Percentiles rank a stretch among this genome's conserved stretches.
These are phyloP conservation scores for Stichopus chloronotus DNA, from an alignment of 35 echinoderm and acorn worm species.

Conservation along the genomic window DNA sequence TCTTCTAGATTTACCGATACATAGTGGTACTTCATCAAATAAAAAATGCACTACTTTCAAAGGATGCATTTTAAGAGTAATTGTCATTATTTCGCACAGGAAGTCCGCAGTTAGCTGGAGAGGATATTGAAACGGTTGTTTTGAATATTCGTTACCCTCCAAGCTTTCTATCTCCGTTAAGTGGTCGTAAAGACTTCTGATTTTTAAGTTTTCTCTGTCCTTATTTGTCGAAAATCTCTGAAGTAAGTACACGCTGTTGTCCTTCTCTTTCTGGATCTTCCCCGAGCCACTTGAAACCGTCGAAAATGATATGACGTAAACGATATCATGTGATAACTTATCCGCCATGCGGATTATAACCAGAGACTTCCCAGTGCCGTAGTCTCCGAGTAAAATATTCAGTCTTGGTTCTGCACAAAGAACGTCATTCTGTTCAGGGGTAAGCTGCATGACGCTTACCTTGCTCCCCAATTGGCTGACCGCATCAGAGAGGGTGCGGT, in stretches of 20 bases:
- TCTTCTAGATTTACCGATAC: neutral
- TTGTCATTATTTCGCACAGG: neutral
- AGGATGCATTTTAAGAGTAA: neutral
- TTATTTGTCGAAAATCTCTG: neutral
- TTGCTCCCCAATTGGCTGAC: constrained; percentile 12
- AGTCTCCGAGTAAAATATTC: constrained; percentile 39
- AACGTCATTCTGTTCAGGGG: neutral
- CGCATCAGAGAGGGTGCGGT: constrained; percentile 19
- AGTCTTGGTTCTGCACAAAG: neutral
- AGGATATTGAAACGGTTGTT: neutral
- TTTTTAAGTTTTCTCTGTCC: neutral
- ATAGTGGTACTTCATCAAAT: constrained; percentile 41
- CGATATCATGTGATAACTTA: neutral
- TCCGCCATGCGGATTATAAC: constrained; percentile 15
- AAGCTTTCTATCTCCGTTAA: neutral
- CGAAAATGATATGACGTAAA: constrained; percentile 33
- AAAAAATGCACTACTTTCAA: neutral
- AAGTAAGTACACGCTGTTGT: constrained; percentile 16
- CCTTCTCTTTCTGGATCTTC: constrained; percentile 20
- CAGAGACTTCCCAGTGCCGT: constrained; percentile 49
- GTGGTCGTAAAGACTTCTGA: constrained; percentile 8
- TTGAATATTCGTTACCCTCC: neutral
- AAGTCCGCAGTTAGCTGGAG: constrained; percentile 33
- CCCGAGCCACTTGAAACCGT: constrained; percentile 14
- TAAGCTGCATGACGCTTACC: neutral